Evolutionary conservation across 2,113 vertebrate species (phyloP).

Genomic region (Ciconia maguari): DNA sequence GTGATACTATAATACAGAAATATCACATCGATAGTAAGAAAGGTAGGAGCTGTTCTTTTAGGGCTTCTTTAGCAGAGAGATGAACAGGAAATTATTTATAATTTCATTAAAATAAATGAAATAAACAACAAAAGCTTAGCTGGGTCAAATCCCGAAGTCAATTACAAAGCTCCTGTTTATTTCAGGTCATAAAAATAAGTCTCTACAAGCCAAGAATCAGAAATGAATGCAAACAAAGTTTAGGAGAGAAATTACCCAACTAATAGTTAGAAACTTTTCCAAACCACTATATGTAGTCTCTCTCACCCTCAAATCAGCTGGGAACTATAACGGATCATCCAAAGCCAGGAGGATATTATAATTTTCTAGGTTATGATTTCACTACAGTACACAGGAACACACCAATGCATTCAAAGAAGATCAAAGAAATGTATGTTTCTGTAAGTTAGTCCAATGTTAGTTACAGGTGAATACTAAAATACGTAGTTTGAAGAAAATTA

Average conservation of each 20-base stretch:
- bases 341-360: not conserved
- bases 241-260: not conserved
- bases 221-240: not conserved
- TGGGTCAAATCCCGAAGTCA: not conserved
- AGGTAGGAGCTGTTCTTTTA: not conserved
- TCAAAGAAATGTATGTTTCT: not conserved
- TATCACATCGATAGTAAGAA: not conserved
- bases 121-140: not conserved
- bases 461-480: not conserved
- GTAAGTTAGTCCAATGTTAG: not conserved
- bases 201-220: not conserved
- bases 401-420: not conserved
- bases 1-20: not conserved
- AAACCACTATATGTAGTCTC: not conserved
- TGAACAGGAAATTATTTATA: not conserved
- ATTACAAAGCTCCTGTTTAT: not conserved
- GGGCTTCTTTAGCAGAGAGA: not conserved
- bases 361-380: not conserved
- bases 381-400: not conserved
- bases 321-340: not conserved
- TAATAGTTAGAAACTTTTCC: not conserved
- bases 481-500: not conserved
- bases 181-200: not conserved
- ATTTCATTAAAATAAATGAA: not conserved
- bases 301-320: not conserved